Conservation (phyloP, 1,140 invertebrate genomes). For the Pseudobourletiella spinata region DNA sequence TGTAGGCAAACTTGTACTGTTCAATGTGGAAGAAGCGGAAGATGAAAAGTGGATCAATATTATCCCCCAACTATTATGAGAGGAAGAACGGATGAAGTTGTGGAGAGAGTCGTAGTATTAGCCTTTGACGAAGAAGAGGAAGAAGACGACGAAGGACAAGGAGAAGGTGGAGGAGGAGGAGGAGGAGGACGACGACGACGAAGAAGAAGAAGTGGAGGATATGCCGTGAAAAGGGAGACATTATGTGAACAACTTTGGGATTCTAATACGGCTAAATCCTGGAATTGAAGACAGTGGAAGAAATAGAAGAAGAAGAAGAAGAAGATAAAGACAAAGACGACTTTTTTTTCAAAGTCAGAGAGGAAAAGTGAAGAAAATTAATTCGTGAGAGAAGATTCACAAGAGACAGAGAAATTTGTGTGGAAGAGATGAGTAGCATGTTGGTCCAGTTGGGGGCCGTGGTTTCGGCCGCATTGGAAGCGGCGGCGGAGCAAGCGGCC, state of each 20-base stretch:
- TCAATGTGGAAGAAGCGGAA: background rate
- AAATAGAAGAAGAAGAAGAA: background rate
- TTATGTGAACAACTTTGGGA: background rate
- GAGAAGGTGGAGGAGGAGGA: background rate
- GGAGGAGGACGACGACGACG: background rate
- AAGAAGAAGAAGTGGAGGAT: background rate
- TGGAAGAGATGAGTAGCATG: conserved; percentile 19
- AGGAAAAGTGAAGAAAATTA: background rate
- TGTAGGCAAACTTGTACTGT: no score
- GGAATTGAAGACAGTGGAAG: background rate
- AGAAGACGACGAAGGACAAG: no score
- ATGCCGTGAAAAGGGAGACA: no score
- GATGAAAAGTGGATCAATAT: background rate
- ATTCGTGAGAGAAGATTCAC: background rate
- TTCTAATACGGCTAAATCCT: background rate
- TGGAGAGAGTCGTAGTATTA: no score
- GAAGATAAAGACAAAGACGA: background rate
- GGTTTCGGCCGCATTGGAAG: conserved; percentile 25
- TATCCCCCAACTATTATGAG: no score
- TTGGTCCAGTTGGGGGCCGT: conserved; percentile 21
- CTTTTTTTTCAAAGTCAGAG: no score
- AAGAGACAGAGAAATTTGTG: no score
- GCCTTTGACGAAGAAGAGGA: no score
- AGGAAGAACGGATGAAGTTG: background rate
- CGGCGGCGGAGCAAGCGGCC: conserved; percentile 14